A percentile compares a stretch with the other conserved stretches of the same genome.
These are phyloP conservation scores for Carcina quercana DNA, from an alignment of 2,888 invertebrate genomes.

Conservation along the genomic window DNA sequence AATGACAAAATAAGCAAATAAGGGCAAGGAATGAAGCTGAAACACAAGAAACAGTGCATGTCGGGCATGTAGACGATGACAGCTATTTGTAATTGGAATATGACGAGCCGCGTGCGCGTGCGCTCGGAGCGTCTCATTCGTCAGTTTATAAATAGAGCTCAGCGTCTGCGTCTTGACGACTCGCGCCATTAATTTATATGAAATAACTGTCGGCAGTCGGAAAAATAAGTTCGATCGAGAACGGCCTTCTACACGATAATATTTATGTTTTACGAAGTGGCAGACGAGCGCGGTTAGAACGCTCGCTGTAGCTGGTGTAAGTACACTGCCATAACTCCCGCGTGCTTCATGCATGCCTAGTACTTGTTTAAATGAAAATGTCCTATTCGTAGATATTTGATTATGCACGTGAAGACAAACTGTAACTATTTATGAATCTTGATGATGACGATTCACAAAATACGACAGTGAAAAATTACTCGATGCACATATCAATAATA, in stretches of 20 bases:
- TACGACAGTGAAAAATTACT: too few species aligned
- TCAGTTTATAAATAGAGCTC: slow-evolving; percentile 72
- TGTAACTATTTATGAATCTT: too few species aligned
- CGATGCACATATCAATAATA: too few species aligned
- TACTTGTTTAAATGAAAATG: too few species aligned
- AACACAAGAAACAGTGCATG: slow-evolving; percentile 40
- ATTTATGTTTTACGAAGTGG: slow-evolving; percentile 71
- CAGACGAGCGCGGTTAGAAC: slow-evolving; percentile 35
- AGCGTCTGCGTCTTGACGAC: slow-evolving; percentile 73
- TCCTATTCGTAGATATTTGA: too few species aligned
- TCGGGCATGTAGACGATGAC: slow-evolving; percentile 59
- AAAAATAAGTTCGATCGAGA: slow-evolving; percentile 70
- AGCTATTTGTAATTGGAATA: slow-evolving; percentile 74
- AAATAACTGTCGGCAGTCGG: slow-evolving; percentile 74
- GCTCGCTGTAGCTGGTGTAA: slow-evolving; percentile 47
- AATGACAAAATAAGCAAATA: slow-evolving; percentile 29
- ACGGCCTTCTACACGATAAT: slow-evolving; percentile 68
- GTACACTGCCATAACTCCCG: too few species aligned
- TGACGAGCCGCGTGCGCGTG: slow-evolving; percentile 69
- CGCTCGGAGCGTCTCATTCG: slow-evolving; percentile 71
- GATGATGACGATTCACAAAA: too few species aligned
- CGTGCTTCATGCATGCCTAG: too few species aligned
- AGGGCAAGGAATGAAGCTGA: slow-evolving; percentile 35
- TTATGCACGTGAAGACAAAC: too few species aligned
- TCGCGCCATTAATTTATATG: slow-evolving; percentile 74